These are phyloP conservation scores for Lycia hirtaria DNA, from an alignment of 2,888 invertebrate genomes.

Conservation along the genomic window DNA sequence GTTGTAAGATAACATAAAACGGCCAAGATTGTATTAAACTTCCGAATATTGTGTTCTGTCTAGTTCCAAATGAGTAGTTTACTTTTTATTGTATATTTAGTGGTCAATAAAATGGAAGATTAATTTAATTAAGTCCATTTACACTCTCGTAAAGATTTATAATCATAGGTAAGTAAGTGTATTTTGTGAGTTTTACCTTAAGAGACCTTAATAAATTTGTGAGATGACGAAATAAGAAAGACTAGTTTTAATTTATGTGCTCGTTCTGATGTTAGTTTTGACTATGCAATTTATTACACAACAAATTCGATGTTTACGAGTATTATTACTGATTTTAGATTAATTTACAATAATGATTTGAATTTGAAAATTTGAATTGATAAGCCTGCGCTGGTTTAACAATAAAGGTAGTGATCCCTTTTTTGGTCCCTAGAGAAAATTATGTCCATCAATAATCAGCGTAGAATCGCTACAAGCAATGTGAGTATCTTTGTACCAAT, in stretches of 20 bases:
- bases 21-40: constrained; percentile 18
- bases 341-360: neutral
- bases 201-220: constrained; percentile 8
- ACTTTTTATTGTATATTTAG: constrained; percentile 17
- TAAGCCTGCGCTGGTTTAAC: too few relatives aligned
- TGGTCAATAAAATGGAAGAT: constrained; percentile 19
- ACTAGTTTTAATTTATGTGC: neutral
- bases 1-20: constrained; percentile 23
- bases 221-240: constrained; percentile 5
- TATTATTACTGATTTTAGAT: neutral
- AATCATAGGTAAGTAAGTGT: constrained; percentile 13
- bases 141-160: constrained; percentile 24
- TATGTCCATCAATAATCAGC: too few relatives aligned
- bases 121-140: constrained; percentile 30
- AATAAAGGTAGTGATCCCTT: too few relatives aligned
- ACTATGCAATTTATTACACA: neutral
- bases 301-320: neutral
- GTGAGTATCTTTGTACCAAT: too few relatives aligned
- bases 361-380: too few relatives aligned
- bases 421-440: too few relatives aligned
- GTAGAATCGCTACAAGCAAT: too few relatives aligned
- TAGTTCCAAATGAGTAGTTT: constrained; percentile 3
- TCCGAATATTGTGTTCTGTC: constrained; percentile 11
- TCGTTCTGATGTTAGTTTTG: neutral
- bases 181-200: constrained; percentile 9